phyloP scores from a whole-genome alignment of 2,113 vertebrate genomes.

The Equus przewalskii region DNA sequence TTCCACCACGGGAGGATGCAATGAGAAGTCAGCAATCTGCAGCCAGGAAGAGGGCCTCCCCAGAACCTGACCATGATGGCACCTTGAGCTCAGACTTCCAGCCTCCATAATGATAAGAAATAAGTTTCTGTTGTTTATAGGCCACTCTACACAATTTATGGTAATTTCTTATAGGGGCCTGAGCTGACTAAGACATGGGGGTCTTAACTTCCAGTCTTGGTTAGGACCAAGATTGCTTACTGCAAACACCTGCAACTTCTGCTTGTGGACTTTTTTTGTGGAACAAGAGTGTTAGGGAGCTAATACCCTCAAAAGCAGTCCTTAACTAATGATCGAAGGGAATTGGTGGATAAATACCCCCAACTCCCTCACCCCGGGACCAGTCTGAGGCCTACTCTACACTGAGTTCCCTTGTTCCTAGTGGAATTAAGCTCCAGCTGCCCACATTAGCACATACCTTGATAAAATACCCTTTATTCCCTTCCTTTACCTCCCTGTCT shows the following conservation, averaged over 20 bases:
- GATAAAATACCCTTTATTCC: neutral
- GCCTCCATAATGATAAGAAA: neutral
- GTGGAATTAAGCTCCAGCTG: neutral
- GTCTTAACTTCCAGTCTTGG: neutral
- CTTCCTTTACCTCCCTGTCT: neutral
- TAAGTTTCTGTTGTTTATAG: neutral
- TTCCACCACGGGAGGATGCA: neutral
- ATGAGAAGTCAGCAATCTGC: neutral
- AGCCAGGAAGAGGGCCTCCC: neutral
- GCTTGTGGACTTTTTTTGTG: neutral
- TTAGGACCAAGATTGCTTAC: neutral
- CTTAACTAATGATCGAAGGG: neutral
- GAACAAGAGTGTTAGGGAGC: neutral
- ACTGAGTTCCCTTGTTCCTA: neutral
- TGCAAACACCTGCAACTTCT: neutral
- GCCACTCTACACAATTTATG: neutral
- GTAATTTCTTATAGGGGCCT: neutral
- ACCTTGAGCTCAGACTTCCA: neutral
- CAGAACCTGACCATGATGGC: neutral
- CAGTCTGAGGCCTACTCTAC: neutral
- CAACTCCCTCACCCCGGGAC: neutral
- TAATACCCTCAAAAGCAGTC: neutral
- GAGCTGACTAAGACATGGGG: neutral
- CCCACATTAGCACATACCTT: neutral
- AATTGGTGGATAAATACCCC: conserved; percentile 16